Base-by-base conservation (phyloP, 53 echinoderm and acorn worm genomes). In the Paelopatides confundens region DNA sequence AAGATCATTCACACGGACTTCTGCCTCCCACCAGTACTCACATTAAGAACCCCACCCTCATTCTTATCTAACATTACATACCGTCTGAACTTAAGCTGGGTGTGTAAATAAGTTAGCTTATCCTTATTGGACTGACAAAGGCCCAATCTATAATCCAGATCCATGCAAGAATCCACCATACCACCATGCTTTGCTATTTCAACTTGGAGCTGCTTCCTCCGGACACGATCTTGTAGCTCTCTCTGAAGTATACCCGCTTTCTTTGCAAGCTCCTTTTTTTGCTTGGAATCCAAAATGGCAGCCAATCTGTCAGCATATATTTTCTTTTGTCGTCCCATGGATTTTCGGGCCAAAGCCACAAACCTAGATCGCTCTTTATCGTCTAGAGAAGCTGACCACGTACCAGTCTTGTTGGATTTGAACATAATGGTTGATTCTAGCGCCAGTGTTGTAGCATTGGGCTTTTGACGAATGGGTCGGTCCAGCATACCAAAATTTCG, bases 401-500 rank as follows among this genome's bases (percentile, higher is more conserved):
- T 27, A 89, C 92, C n/a, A n/a, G n/a, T n/a, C n/a, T n/a, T n/a
- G n/a, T n/a, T n/a, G n/a, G n/a, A n/a, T n/a, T n/a, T n/a, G 8
- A 89, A 32, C 1, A 76, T 74, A 34, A 35, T 26, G 9, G 33
- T 66, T 5, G 21, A 63, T n/a, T n/a, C n/a, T n/a, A n/a, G n/a
- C n/a, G n/a, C n/a, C n/a, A n/a, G n/a, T n/a, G n/a, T n/a, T n/a
- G n/a, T n/a, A n/a, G 89, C 89, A 14, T 50, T 66, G 4, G 92
- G 92, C 47, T 92, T 92, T 15, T 33, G 29, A 31, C 29, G 31
- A 67, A 88, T 77, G 23, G 71, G 23, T 33, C 71, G 63, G 47
- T 90, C 90, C 0, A 90, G 27, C 86, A 90, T 65, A 3, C 92
- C 92, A 86, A 92, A 92, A 32, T 89, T 34, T 50, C 92, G 36